Evolutionary conservation across 2,797 vertebrate genomes (phyloP).

Genomic region (Sebastes cheni): DNA sequence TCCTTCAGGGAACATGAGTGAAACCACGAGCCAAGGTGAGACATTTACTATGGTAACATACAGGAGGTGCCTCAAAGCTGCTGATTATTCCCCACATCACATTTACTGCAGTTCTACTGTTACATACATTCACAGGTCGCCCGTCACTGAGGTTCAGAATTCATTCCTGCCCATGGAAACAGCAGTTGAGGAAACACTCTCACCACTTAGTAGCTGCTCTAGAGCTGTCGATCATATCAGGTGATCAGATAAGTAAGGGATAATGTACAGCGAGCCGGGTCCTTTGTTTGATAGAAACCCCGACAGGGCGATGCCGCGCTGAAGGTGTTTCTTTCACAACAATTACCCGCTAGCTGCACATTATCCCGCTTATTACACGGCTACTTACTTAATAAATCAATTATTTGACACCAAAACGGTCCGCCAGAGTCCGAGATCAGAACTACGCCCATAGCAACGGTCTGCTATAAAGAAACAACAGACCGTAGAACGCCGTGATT

Average conservation of each 20-base stretch:
- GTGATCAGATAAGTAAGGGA: not conserved
- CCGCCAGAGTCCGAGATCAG: no score
- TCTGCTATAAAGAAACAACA: no score
- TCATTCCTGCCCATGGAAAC: not conserved
- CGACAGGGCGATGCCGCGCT: no score
- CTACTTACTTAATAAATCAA: no score
- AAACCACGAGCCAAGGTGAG: constrained; percentile 21
- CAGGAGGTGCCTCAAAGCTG: constrained; percentile 11
- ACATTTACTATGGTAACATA: constrained; percentile 24
- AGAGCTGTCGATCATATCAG: not conserved
- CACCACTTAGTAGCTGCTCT: not conserved
- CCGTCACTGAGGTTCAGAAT: constrained; percentile 10
- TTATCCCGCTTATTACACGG: no score
- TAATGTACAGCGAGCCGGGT: no score
- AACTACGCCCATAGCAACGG: no score
- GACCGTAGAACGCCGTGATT: no score
- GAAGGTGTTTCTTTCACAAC: no score
- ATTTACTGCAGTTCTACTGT: constrained; percentile 29
- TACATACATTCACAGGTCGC: constrained; percentile 42
- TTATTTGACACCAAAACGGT: no score
- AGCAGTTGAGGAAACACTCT: not conserved
- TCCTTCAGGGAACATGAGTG: constrained; percentile 5
- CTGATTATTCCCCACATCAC: constrained; percentile 14
- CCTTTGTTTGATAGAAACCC: no score
- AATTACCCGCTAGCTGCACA: no score